Base-by-base conservation (phyloP, 1,140 invertebrate genomes). In the Agrypnia vestita region DNA sequence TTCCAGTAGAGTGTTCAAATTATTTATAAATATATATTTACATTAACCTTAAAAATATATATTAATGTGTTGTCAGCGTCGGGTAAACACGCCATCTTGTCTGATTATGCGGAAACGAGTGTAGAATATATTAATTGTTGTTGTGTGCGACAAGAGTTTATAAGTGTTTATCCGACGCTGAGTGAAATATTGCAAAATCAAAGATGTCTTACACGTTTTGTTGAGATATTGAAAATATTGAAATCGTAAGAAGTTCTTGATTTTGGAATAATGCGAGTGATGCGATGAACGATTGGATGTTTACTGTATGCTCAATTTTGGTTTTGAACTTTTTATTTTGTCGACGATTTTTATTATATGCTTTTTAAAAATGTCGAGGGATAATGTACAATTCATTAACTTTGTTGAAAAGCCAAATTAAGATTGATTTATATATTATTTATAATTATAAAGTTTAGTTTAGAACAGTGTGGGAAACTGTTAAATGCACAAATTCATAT, bases 1-100 rank as follows among this genome's bases (percentile, higher is more conserved):
- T 80, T 83, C 82, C 82, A 83, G 69, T 79, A 80, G 61, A 64
- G 82, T 83, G 79, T 83, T 81, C 82, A 79, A 81, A 80, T 83
- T 81, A 81, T 83, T 83, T 81, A 83, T 80, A 81, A 78, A 76
- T 80, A 80, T 80, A 76, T 77, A 83, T 83, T 79, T 78, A 78
- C 76, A 78, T 78, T 59, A 64, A 59, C 51, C 4, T 74, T 49
- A 67, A 77, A 77, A 67, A 49, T 67, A 77, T 77, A 67, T 64
- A 75, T 77, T 35, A 53, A 77, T 21, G 75, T 74, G 51, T 74
- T 56, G 71, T 35, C 51, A 43, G 35, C 51, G 9, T 15, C 53
- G 43, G 0, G 3, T 8, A 15, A 3, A 21, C 17, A 15, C 53
- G 51, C 7, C 25, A 56, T 56, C 53, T 51, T 43, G 71, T 35